Evolutionary conservation across 2,797 vertebrate species (phyloP), one percentile per base, ranked within the genome.

Genomic region (Oceanodroma leucorhoa): DNA sequence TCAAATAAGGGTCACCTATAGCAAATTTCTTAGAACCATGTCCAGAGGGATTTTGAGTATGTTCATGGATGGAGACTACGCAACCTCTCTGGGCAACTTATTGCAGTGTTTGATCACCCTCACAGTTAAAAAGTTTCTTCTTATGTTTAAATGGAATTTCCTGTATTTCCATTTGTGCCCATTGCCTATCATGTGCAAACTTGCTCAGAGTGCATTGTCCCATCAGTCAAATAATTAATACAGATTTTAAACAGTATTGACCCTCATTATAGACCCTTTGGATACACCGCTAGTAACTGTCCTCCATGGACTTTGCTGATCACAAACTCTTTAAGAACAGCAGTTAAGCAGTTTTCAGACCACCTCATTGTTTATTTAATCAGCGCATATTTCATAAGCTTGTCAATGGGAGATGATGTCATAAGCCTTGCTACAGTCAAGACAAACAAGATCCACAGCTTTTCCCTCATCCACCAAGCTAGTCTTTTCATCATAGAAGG

Each of bases 361-460:
- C 13, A 57, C 8, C 6, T 61, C 5, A 23, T 4, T 41, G 4
- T 50, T 17, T 65, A 8, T 66, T 81, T 73, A 66, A 46, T 8
- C 5, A 15, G 3, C 1, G 8, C 5, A 3, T 43, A 53, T 80
- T 77, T 89, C 22, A 24, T 88, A 13, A 16, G 11, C 36, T 88
- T 72, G 9, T 53, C 48, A 51, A 4, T 14, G 16, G 10, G 15
- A 72, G 7, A 9, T 0, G 2, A 21, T 32, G 14, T 32, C 32
- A 10, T 55, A 66, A 34, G 1, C 23, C 60, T 91, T 87, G 12
- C 14, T 29, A 46, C 19, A 62, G 16, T 45, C 14, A 70, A 34
- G 54, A 57, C 21, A 57, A 57, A 60, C 34, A 60, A 60, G 23
- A 27, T 26, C 16, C 57, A 60, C 9, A 65, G 5, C 3, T 36